Base-by-base conservation (phyloP, 2,113 vertebrate genomes). In the Ceyx cyanopectus region DNA sequence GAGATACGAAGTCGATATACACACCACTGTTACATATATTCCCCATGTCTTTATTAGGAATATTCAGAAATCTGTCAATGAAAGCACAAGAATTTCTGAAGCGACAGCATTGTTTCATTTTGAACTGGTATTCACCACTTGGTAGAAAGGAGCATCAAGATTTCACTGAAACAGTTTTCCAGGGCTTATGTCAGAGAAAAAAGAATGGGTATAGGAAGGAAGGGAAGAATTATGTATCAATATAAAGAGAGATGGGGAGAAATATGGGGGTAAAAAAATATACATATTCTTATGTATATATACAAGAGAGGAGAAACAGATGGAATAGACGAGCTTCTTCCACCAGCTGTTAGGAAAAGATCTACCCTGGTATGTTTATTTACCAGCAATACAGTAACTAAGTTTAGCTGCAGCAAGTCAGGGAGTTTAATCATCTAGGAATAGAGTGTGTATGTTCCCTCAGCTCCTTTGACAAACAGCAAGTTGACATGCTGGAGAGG, bases 1-100 rank as follows among this genome's bases (percentile, higher is more conserved):
- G 62, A 85, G 93, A 86, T 92, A 83, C 12, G 45, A 94, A 93
- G 85, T 96, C 86, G 0, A 94, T 96, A 78, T 32, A 81, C 45
- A 77, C 58, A 62, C 9, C 48, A 48, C 56, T 84, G 85, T 87
- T 95, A 93, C 93, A 94, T 87, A 95, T 92, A 92, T 92, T 92
- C 54, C 77, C 82, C 66, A 34, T 88, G 81, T 93, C 94, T 97
- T 93, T 79, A 90, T 79, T 74, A 89, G 41, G 12, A 89, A 91
- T 61, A 95, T 61, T 93, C 80, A 85, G 43, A 83, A 95, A 94
- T 81, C 65, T 81, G 70, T 58, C 92, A 90, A 61, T 83, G 54
- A 70, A 65, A 77, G 78, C 43, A 30, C 24, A 62, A 40, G 53
- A 41, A 65, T 61, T 81, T 86, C 79, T 75, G 72, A 94, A 81